phyloP scores from a whole-genome alignment of 1,140 invertebrate species.

The Drosophila suzukii region DNA sequence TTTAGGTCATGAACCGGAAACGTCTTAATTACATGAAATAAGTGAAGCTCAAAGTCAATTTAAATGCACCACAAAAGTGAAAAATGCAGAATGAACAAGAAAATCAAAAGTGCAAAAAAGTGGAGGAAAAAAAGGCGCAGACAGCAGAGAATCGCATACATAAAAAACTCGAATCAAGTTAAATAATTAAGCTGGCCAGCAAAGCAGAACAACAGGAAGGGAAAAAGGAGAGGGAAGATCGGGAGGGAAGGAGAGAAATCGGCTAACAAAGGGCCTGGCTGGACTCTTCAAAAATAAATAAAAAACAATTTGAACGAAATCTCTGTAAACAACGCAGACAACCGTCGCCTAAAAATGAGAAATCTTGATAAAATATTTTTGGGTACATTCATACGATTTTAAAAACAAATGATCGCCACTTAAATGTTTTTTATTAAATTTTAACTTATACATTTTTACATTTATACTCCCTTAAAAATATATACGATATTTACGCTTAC shows the following conservation, averaged over 20 bases:
- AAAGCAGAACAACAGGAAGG: constrained; percentile 63
- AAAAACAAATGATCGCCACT: no score
- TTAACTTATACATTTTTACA: no score
- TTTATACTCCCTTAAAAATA: no score
- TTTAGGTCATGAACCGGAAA: constrained; percentile 77
- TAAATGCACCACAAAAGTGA: constrained; percentile 57
- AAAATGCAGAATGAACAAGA: constrained; percentile 33
- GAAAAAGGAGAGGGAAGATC: constrained; percentile 25
- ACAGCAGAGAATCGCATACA: constrained; percentile 41
- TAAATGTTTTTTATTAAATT: no score
- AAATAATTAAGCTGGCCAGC: constrained; percentile 72
- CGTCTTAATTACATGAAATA: constrained; percentile 74
- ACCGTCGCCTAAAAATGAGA: background rate
- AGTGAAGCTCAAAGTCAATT: constrained; percentile 72
- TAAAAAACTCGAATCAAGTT: constrained; percentile 57
- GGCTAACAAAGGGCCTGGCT: constrained; percentile 52
- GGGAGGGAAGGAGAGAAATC: constrained; percentile 7
- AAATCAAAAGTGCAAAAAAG: constrained; percentile 23
- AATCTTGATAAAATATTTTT: no score
- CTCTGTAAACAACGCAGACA: constrained; percentile 36
- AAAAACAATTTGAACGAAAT: constrained; percentile 59
- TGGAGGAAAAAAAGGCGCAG: constrained; percentile 28
- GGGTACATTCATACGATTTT: no score
- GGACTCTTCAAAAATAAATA: constrained; percentile 38
- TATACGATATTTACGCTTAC: no score